Percentiles rank a stretch among this genome's conserved stretches.
phyloP scores from a whole-genome alignment of 1,140 invertebrate genomes.

The Mesaphorura yosii region DNA sequence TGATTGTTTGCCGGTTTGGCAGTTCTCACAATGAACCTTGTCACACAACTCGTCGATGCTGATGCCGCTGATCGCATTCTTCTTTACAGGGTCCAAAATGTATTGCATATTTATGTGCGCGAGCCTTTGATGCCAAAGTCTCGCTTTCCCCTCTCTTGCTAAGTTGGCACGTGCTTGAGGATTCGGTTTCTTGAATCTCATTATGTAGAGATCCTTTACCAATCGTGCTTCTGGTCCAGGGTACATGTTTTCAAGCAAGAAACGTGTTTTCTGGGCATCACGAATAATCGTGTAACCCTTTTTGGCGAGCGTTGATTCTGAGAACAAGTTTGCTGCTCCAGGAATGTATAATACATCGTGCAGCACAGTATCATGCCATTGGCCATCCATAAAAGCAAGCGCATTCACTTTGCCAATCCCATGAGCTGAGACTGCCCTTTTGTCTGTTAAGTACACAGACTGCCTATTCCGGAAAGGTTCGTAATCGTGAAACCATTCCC shows the following conservation, averaged over 20 bases:
- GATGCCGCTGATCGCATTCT: background rate
- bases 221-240: background rate
- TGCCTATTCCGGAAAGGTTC: background rate
- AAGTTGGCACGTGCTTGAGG: background rate
- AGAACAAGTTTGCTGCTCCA: background rate
- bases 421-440: background rate
- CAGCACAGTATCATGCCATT: constrained; percentile 2
- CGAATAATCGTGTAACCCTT: background rate
- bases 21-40: background rate
- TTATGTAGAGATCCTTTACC: background rate
- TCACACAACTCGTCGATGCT: background rate
- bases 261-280: background rate
- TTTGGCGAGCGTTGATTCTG: background rate
- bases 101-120: background rate
- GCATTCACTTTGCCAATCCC: constrained; percentile 7
- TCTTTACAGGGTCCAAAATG: constrained; percentile 1
- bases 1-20: constrained; percentile 8
- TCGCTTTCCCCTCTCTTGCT: background rate
- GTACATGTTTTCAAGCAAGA: background rate
- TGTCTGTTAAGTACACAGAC: constrained; percentile 5
- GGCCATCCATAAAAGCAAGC: background rate
- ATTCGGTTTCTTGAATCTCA: background rate
- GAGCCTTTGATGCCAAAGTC: background rate
- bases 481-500: constrained; percentile 12
- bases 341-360: constrained; percentile 4